phyloP scores from a whole-genome alignment of 2,113 vertebrate species.

The Ptychochromis oligacanthus region DNA sequence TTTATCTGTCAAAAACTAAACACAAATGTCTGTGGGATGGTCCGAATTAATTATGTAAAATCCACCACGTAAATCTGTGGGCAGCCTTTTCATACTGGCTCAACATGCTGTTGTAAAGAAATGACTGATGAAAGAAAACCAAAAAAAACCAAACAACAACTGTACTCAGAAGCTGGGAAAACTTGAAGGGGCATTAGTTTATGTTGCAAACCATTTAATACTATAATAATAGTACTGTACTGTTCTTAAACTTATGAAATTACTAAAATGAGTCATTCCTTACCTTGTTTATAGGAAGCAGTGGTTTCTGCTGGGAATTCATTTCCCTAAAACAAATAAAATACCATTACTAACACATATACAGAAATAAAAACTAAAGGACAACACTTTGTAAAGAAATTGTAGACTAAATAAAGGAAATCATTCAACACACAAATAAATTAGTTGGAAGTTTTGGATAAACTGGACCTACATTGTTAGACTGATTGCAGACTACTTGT shows the following conservation, averaged over 20 bases:
- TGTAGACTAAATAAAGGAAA: too few species aligned
- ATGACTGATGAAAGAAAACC: accelerated
- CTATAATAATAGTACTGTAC: background rate
- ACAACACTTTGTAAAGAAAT: too few species aligned
- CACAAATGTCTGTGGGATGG: background rate
- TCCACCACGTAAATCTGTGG: background rate
- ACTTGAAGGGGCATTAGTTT: background rate
- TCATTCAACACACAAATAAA: too few species aligned
- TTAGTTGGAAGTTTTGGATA: too few species aligned
- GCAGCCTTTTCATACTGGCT: background rate
- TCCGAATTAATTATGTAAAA: background rate
- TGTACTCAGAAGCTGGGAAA: background rate
- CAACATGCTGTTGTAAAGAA: background rate
- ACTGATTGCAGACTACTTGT: too few species aligned
- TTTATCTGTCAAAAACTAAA: background rate
- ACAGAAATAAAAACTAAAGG: background rate
- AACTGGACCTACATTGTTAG: too few species aligned
- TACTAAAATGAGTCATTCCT: background rate
- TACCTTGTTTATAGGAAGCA: background rate
- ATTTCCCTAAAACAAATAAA: background rate
- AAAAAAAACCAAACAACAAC: too few species aligned
- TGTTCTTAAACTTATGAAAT: background rate
- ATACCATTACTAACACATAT: background rate
- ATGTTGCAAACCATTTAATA: too few species aligned
- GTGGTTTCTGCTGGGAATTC: background rate